Base-by-base conservation (phyloP, 1,140 invertebrate species). In the Dolichoris vasculosae region DNA sequence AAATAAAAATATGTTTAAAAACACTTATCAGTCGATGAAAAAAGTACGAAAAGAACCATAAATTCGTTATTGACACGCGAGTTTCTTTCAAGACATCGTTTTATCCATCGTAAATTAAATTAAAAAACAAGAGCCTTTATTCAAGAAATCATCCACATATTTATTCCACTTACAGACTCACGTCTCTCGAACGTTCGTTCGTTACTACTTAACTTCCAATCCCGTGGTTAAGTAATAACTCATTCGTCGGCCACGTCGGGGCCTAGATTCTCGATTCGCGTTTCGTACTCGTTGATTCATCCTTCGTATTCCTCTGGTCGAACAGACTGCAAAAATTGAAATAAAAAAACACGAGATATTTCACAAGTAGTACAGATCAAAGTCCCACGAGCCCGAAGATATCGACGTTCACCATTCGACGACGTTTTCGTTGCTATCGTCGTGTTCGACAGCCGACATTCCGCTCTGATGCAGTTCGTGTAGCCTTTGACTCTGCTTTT, bases 401-500 rank as follows among this genome's bases (percentile, higher is more conserved):
- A 30, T 35, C 26, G 64, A 15, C 4, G n/a, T 90, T 92, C 89
- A 91, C 90, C 92, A 93, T 87, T 91, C 91, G 79, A 89, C 91
- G 0, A 59, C 15, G n/a, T 82, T 90, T 76, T 92, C 92, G 88
- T 91, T 93, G 87, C 91, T 93, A 86, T 92, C 92, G 81, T 92
- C 93, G 82, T 91, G 91, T 69, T 93, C 92, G 55, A 88, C 40
- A 89, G 86, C 75, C 86, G 88, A 85, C 67, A 89, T 73, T 55
- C 95, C 88, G 76, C 83, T 87, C 89, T 96, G 95, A 87, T 97
- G 96, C 79, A 96, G 94, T 30, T 97, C 95, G 0, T 97, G 96
- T 46, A 98, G 93, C 78, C 97, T 94, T 87, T 98, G 97, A 90
- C 98, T 97, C 59, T 98, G 97, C 86, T 98, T 95, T 90, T 98